Evolutionary conservation across 2,797 vertebrate genomes (phyloP), one percentile per base, ranked within the genome.

Genomic region (Paguma larvata): DNA sequence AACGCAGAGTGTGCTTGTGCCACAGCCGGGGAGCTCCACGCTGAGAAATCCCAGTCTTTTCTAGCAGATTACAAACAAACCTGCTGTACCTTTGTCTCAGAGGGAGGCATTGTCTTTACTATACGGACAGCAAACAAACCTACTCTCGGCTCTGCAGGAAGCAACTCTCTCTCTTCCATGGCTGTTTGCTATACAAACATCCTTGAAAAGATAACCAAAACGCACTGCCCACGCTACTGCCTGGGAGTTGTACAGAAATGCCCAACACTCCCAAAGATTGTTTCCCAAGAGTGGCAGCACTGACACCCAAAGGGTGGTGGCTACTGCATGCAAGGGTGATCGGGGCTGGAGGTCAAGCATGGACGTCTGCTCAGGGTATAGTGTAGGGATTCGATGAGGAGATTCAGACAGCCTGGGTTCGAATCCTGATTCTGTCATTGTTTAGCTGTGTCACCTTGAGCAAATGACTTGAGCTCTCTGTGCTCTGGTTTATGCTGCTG

Each of bases 131-230:
- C 82, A 91, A 80, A 85, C 38, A 72, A 75, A 34, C 6, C 80
- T 56, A 46, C 38, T 85, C 34, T 87, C 62, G 63, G 70, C 65
- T 34, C 16, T 38, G 53, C 44, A 44, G 32, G 23, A 59, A 77
- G 53, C 51, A 79, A 85, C 67, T 59, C 62, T 68, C 32, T 44
- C 9, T 67, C 72, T 53, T 46, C 62, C 5, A 44, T 14, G 6
- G 23, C 56, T 59, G 14, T 80, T 75, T 62, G 88, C 51, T 59
- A 3, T 18, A n/a, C 79, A 93, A 96, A 95, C 73, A 78, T 73
- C 53, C 82, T 93, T 80, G 38, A 83, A 93, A 73, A 92, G 65
- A 72, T 8, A 56, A 25, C 56, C 41, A 32, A 51, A 16, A 72
- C 91, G n/a, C 27, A 6, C 5, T 21, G 4, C 10, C 41, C 38